A percentile compares a stretch with the other conserved stretches of the same genome.
Conservation (phyloP, 2,888 invertebrate species). For the Lathronympha strigana region DNA sequence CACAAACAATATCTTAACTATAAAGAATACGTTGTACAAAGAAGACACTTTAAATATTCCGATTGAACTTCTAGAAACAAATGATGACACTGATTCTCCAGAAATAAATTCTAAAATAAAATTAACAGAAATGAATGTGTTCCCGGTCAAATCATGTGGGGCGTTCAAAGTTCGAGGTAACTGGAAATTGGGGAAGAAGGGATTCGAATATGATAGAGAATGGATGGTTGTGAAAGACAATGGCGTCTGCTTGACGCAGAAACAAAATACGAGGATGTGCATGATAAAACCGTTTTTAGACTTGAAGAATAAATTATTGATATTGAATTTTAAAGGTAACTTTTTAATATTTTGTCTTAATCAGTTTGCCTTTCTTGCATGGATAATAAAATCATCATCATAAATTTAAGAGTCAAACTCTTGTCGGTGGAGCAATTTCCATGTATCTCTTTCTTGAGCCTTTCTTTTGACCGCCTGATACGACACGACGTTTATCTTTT, state of each 20-base stretch:
- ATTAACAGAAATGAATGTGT: constrained; percentile 82
- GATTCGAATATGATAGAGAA: constrained; percentile 94
- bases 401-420: too few species aligned
- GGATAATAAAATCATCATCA: too few species aligned
- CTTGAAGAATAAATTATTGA: constrained; percentile 80
- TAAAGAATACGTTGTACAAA: constrained; percentile 46
- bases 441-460: too few species aligned
- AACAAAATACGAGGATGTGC: constrained; percentile 91
- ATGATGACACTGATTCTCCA: constrained; percentile 44
- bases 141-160: constrained; percentile 96
- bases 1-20: constrained; percentile 44
- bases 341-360: not conserved
- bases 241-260: constrained; percentile 95
- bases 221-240: constrained; percentile 96
- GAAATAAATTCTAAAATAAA: constrained; percentile 53
- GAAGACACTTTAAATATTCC: constrained; percentile 50
- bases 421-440: too few species aligned
- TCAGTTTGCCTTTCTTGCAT: too few species aligned
- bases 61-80: constrained; percentile 48
- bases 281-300: constrained; percentile 89
- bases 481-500: too few species aligned
- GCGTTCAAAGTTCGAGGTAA: constrained; percentile 86
- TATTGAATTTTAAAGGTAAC: constrained; percentile 85
- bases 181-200: constrained; percentile 91
- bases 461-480: too few species aligned